Evolutionary conservation across 2,113 vertebrate genomes (phyloP), one percentile per base, ranked within the genome.

Genomic region (Furnarius figulus): DNA sequence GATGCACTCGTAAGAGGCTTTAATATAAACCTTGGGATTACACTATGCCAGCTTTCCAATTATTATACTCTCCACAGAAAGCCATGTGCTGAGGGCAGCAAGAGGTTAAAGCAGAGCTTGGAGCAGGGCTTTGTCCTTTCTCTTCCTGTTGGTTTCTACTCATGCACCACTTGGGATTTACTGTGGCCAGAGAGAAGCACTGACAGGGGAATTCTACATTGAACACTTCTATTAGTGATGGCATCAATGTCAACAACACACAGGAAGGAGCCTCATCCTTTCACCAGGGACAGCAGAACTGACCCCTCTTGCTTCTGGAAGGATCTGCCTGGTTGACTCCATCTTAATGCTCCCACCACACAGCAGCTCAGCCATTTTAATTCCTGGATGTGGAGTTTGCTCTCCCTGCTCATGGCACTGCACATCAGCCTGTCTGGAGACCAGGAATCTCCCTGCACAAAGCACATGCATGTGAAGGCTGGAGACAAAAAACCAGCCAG

Each of bases 1-100:
- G 66, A 94, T 89, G 90, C 30, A 5, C 70, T 16, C 31, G 0
- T 96, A 96, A 96, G 96, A 93, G 63, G 96, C 90, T 97, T 97
- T 96, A 63, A 84, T 58, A 89, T 82, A 97, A 96, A 94, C 22
- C 96, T 81, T 76, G 23, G 90, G 95, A 96, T 96, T 97, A 96
- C 40, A 47, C 73, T 11, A 37, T 8, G 63, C 62, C 63, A 78
- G 88, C 68, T 93, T 93, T 95, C 74, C 14, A 2, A 72, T 93
- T 86, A 96, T 90, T 89, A 63, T 22, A 52, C 37, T 44, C 79
- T 40, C 52, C 61, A 37, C 14, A 30, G 68, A 90, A 86, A 84
- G 40, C 8, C 44, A 37, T 4, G 24, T 1, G 0, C 72, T 42
- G 40, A 58, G 85, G 73, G 52, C 66, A 93, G 39, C 82, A 68